phyloP scores from a whole-genome alignment of 2,797 vertebrate species.

The Hoplostethus atlanticus region DNA sequence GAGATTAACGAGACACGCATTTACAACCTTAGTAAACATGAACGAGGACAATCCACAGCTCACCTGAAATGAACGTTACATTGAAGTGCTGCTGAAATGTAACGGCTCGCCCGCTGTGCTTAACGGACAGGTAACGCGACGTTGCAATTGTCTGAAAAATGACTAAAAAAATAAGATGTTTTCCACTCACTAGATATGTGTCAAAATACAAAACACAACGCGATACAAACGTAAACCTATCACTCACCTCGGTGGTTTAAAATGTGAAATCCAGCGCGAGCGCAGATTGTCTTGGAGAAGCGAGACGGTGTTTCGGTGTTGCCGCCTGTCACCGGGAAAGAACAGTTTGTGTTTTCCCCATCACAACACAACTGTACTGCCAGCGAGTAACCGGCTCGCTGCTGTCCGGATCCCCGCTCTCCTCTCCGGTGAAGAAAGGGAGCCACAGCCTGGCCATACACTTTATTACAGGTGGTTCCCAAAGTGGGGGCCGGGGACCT shows the following conservation, averaged over 20 bases:
- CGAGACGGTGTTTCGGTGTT: slow-evolving; percentile 69
- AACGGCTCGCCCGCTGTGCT: slow-evolving; percentile 59
- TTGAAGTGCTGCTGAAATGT: not conserved
- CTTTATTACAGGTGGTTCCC: slow-evolving; percentile 38
- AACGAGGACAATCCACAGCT: not conserved
- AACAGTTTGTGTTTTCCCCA: slow-evolving; percentile 80
- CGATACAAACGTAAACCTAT: not conserved
- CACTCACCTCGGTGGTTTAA: slow-evolving; percentile 69
- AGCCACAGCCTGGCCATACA: slow-evolving; percentile 69
- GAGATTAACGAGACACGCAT: not conserved
- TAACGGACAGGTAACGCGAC: slow-evolving; percentile 71
- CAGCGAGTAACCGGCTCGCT: slow-evolving; percentile 37
- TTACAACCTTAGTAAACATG: not conserved
- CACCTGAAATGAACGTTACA: slow-evolving; percentile 47
- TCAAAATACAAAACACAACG: not conserved
- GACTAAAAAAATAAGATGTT: slow-evolving; percentile 2
- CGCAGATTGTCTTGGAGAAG: slow-evolving; percentile 54
- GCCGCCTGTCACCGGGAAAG: slow-evolving; percentile 77
- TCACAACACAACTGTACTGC: slow-evolving; percentile 70
- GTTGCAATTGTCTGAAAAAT: slow-evolving; percentile 15
- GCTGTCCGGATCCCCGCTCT: not conserved
- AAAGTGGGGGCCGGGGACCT: too few relatives aligned
- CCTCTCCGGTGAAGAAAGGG: slow-evolving; percentile 50
- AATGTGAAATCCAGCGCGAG: slow-evolving; percentile 46
- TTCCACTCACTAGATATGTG: slow-evolving; percentile 10